Percentiles rank a stretch among this genome's conserved stretches.
Conservation (phyloP, 2,113 vertebrate genomes). For the Nycticebus coucang region DNA sequence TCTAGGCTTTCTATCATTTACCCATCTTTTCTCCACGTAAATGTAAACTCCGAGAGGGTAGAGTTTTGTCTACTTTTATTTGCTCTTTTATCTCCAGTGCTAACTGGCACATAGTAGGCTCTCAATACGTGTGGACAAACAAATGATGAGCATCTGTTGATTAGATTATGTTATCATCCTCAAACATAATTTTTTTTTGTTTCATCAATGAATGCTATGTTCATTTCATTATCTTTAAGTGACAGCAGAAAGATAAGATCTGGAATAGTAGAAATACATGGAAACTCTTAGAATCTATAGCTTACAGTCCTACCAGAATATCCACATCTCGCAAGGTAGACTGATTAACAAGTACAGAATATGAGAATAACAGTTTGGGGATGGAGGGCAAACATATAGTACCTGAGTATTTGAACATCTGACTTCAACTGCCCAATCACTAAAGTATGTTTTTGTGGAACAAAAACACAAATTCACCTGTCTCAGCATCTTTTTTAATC, state of each 20-base stretch:
- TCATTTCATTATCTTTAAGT: not conserved
- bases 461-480: conserved; percentile 7
- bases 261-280: not conserved
- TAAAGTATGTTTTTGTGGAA: not conserved
- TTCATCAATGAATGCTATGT: not conserved
- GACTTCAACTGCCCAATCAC: not conserved
- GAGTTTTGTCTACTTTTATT: not conserved
- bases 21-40: not conserved
- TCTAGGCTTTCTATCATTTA: not conserved
- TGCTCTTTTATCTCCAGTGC: not conserved
- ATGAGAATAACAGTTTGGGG: not conserved
- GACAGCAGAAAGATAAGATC: not conserved
- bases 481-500: not conserved
- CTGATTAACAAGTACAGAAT: not conserved
- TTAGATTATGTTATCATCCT: not conserved
- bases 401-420: not conserved
- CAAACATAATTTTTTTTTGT: not conserved
- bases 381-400: not conserved
- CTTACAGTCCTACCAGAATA: no score
- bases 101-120: not conserved
- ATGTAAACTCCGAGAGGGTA: not conserved
- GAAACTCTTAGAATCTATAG: rapidly evolving
- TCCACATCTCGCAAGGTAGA: not conserved
- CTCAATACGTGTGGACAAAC: not conserved
- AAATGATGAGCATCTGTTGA: not conserved